A percentile compares a stretch with the other conserved stretches of the same genome.
Evolutionary conservation across 2,113 vertebrate genomes (phyloP).

Genomic region (Cinclus mexicanus): DNA sequence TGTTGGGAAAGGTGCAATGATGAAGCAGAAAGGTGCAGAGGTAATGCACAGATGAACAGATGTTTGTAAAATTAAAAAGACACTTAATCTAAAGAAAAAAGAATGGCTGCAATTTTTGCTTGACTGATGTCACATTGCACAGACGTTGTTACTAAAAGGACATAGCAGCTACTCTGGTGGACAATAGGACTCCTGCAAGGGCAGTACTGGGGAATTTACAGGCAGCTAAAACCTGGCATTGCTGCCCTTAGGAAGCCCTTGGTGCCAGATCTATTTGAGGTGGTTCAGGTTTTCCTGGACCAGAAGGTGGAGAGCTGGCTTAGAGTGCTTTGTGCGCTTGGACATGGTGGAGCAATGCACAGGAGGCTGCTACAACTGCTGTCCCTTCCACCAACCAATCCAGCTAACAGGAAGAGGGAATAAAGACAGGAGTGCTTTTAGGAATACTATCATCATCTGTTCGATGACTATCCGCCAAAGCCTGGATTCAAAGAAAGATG

Average conservation of each 20-base stretch:
- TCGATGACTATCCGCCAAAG: neutral
- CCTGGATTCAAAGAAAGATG: neutral
- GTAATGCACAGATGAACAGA: neutral
- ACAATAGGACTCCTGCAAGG: neutral
- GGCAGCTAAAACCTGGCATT: neutral
- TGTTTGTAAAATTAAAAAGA: neutral
- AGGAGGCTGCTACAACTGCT: neutral
- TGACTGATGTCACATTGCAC: neutral
- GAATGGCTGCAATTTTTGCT: neutral
- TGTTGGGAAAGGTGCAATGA: neutral
- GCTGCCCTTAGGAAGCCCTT: neutral
- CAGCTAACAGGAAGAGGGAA: neutral
- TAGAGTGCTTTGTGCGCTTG: neutral
- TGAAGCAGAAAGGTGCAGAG: neutral
- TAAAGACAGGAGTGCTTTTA: neutral
- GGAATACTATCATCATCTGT: neutral
- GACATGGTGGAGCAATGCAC: rapidly evolving
- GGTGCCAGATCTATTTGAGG: neutral
- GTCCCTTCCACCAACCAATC: neutral
- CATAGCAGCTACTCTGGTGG: neutral
- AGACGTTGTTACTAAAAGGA: rapidly evolving
- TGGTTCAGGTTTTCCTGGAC: neutral
- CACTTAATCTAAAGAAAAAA: neutral
- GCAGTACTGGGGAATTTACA: neutral
- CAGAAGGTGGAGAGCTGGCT: neutral